Conservation (phyloP, 2,113 vertebrate species). For the Cheilinus undulatus region DNA sequence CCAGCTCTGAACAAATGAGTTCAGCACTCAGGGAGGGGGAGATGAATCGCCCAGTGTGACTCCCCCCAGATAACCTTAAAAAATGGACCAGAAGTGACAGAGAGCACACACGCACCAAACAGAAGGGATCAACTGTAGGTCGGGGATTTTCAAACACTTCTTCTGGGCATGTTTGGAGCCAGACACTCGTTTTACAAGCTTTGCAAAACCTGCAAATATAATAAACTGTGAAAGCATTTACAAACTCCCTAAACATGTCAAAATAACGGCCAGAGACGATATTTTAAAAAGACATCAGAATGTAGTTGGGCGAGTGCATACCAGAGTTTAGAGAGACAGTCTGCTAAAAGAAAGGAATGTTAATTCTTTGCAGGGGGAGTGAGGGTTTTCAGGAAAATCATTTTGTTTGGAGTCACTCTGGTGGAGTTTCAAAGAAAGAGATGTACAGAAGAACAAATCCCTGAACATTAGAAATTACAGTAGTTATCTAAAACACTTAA, state of each 20-base stretch:
- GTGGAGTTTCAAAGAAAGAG: too few species aligned
- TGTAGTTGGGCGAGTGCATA: neutral
- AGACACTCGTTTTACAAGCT: neutral
- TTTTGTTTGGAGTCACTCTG: neutral
- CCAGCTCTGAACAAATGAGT: slow-evolving; percentile 63
- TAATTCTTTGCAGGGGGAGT: neutral
- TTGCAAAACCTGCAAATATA: slow-evolving; percentile 1
- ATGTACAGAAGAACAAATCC: too few species aligned
- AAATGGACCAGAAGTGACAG: slow-evolving; percentile 38
- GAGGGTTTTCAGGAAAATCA: neutral
- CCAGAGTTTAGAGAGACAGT: neutral
- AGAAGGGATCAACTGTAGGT: neutral
- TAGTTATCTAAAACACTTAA: too few species aligned
- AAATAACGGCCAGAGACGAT: neutral
- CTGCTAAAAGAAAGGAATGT: neutral
- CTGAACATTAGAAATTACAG: too few species aligned
- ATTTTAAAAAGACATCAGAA: neutral
- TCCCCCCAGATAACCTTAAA: slow-evolving; percentile 59
- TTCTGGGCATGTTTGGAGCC: neutral
- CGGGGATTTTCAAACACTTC: slow-evolving; percentile 24
- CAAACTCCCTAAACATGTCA: neutral
- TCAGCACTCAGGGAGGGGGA: slow-evolving; percentile 54
- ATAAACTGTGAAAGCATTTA: neutral
- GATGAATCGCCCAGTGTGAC: slow-evolving; percentile 40
- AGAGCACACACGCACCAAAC: slow-evolving; percentile 16